Base-by-base conservation (phyloP, 2,888 invertebrate species). In the Petrophora chlorosata region DNA sequence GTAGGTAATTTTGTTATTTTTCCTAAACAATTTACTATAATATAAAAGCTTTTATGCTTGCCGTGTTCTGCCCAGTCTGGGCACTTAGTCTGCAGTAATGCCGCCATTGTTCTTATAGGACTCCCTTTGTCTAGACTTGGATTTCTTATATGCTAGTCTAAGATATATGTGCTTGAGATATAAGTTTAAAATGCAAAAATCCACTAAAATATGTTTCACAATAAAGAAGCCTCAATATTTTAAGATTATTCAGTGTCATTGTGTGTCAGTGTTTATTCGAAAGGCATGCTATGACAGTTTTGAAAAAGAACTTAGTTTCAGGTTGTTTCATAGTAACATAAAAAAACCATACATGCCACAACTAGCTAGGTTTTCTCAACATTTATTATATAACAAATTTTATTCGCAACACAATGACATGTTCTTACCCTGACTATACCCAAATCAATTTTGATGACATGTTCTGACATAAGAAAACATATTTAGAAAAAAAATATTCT, bases 391-490 rank as follows among this genome's bases (percentile, higher is more conserved):
- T n/a, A n/a, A n/a, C n/a, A n/a, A n/a, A n/a, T n/a, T n/a, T n/a
- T n/a, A n/a, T n/a, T n/a, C n/a, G n/a, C 9, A 30, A 12, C 26
- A 25, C 19, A 14, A 26, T 10, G 10, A 14, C 15, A 25, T 15
- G 29, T 28, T 17, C 5, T 7, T 17, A 2, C 3, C 34, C 40
- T 40, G 34, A 28, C 45, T 23, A 28, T 22, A 40, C 46, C 40
- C 34, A 46, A 46, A 46, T 46, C 46, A 46, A 29, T 40, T 46
- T 40, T 12, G 5, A 25, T 25, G 40, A 29, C 41, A 47, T 36
- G n/a, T 12, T 47, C 17, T 29, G 12, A 35, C 12, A 25, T 26
- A 22, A 28, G 33, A 39, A 39, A n/a, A n/a, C n/a, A n/a, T n/a
- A n/a, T n/a, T n/a, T n/a, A n/a, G n/a, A n/a, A n/a, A n/a, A n/a